Evolutionary conservation across 2,113 vertebrate species (phyloP).

Genomic region (Paramisgurnus dabryanus): DNA sequence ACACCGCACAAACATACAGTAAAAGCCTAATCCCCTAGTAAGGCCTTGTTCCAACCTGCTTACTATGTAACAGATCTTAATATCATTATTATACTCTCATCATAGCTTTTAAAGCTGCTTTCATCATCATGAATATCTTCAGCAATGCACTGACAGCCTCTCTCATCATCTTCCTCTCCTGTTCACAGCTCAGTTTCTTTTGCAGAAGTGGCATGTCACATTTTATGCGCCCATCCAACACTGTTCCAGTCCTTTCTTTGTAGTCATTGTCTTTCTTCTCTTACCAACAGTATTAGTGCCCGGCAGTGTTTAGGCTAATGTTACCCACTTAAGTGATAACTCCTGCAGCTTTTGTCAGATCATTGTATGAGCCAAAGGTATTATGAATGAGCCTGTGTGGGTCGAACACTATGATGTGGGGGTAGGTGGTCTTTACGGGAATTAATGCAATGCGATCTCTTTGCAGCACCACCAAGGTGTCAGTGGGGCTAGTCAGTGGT

Average conservation of each 20-base stretch:
- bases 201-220: conserved; percentile 1
- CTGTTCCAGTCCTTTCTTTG: conserved; percentile 1
- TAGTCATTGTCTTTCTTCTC: neutral
- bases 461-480: neutral
- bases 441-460: neutral
- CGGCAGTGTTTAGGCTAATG: neutral
- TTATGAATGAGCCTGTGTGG: neutral
- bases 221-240: neutral
- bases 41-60: neutral
- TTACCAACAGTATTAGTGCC: neutral
- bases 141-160: neutral
- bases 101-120: neutral
- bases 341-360: conserved; percentile 20
- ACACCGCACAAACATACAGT: neutral
- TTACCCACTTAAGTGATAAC: conserved; percentile 32
- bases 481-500: neutral
- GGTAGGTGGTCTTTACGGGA: neutral
- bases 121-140: neutral
- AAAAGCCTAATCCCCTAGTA: neutral
- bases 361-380: neutral
- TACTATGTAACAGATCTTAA: conserved; percentile 2
- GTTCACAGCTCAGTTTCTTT: conserved; percentile 11
- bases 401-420: neutral
- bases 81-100: conserved; percentile 1
- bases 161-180: neutral